Evolutionary conservation across 92 coral and sea anemone genomes (phyloP), one percentile per base, ranked within the genome.

Genomic region (Epizoanthus scotinus): DNA sequence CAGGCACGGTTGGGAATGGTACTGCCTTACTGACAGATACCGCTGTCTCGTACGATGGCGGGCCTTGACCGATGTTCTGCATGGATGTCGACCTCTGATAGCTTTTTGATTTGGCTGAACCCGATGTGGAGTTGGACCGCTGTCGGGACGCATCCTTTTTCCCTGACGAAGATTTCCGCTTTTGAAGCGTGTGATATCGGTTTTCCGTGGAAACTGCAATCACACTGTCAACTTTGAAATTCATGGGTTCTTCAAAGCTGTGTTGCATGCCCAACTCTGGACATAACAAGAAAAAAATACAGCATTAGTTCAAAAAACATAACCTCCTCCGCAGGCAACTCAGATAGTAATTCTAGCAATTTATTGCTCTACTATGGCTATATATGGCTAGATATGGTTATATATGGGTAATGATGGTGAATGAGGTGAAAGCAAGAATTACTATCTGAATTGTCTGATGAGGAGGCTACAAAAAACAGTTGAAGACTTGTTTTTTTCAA

Each of bases 121-220:
- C 68, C 3, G 81, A 60, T 36, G 81, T 20, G 3, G 81, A 75
- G 24, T 13, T 38, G 38, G 68, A 59, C 42, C 81, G 68, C 14
- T 75, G 56, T 2, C 81, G 67, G 38, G 53, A 47, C 75, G 92
- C 78, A 31, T 89, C 47, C 78, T 75, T 87, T 58, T 86, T 78
- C 58, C 91, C 84, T 47, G 84, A 50, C 18, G 88, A 74, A 26
- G 90, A 90, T 75, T 87, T 93, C 28, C 82, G 87, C 66, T 91
- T 83, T 85, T 91, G 94, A 21, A 93, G 88, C 42, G 92, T 91
- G 82, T 86, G 84, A 85, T 92, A 91, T 78, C 91, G 90, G 63
- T 90, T 91, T 63, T 96, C 99, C 75, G 92, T 93, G 54, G 98
- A 90, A 14, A 96, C 93, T 27, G 99, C 69, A 34, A 96, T 96